Percentiles rank a stretch among this genome's conserved stretches.
Evolutionary conservation across 2,113 vertebrate species (phyloP).

Genomic region (Silurus glanis): DNA sequence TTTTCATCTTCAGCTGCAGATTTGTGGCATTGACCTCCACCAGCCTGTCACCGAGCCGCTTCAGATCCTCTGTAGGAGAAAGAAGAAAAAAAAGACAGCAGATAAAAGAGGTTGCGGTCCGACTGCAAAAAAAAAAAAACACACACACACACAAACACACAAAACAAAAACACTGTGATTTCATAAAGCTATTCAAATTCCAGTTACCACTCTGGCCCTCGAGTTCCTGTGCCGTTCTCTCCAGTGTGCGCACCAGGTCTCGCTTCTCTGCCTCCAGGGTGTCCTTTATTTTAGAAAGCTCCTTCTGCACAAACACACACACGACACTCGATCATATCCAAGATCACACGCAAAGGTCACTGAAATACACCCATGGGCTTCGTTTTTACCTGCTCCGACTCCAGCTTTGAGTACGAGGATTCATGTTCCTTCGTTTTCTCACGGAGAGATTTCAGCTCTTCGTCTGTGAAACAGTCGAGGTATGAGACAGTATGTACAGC

Average conservation of each 20-base stretch:
- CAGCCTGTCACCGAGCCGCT: slow-evolving; percentile 86
- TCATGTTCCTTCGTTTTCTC: slow-evolving; percentile 85
- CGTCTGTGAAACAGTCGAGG: slow-evolving; percentile 66
- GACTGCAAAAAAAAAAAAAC: no score
- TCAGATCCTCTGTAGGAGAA: slow-evolving; percentile 81
- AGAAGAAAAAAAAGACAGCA: no score
- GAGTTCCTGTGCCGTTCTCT: slow-evolving; percentile 85
- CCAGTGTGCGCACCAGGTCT: slow-evolving; percentile 86
- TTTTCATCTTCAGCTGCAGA: slow-evolving; percentile 84
- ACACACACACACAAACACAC: no score
- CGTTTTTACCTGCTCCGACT: slow-evolving; percentile 76
- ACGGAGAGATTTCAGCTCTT: slow-evolving; percentile 75
- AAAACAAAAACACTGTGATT: neutral
- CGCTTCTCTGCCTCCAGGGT: slow-evolving; percentile 91
- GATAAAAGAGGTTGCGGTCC: no score
- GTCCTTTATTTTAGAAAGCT: slow-evolving; percentile 83
- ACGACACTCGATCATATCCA: neutral
- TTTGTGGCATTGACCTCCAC: slow-evolving; percentile 83
- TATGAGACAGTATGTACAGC: neutral
- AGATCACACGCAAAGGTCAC: neutral
- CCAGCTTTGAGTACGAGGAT: slow-evolving; percentile 68
- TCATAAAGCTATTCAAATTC: neutral
- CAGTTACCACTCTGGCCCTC: slow-evolving; percentile 86
- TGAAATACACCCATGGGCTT: neutral
- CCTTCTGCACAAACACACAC: slow-evolving; percentile 67